Base-by-base conservation (phyloP, 2,797 vertebrate genomes). In the Gymnocypris eckloni region DNA sequence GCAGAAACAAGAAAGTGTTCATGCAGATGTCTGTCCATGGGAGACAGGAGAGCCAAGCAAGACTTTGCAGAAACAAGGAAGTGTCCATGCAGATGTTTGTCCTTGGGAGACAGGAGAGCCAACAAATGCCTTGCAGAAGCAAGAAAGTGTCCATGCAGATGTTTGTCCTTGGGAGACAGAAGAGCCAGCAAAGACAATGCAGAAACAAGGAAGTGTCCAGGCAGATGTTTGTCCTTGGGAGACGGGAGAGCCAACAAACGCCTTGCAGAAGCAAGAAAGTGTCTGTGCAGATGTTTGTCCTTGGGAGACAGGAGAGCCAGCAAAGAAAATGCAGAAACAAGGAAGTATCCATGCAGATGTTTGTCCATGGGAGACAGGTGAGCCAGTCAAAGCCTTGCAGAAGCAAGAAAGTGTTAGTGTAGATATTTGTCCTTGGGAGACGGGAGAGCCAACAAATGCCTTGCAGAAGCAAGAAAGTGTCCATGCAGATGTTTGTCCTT, bases 401-500 rank as follows among this genome's bases (percentile, higher is more conserved):
- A 88, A 37, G 0, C 33, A 0, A 66, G 16, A 2, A 25, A 76
- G 59, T 25, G 15, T 7, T 0, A 0, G 0, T 0, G 7, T 0
- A 0, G 84, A 54, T 41, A 25, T 69, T 16, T 0, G 12, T 54
- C 73, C 73, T 75, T 85, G 1, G 11, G 66, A 76, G 82, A 89
- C 28, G n/a, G 20, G 2, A 2, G 82, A 39, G 25, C 0, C 70
- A 0, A 1, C 0, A 0, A 83, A 83, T 28, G 28, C 28, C 28
- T 28, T 50, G 72, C 86, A 90, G 80, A 61, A 69, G 20, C 87
- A 88, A 70, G 91, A 88, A 3, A 89, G 61, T 15, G 52, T 39
- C n/a, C 90, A 11, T 77, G 69, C 81, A 43, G 91, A 92, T 0
- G 1, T 92, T 18, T 93, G 90, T 45, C 92, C 94, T 0, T 92